A percentile compares a stretch with the other conserved stretches of the same genome.
These are phyloP conservation scores for Crematogaster levior DNA, from an alignment of 2,888 invertebrate species.

Conservation along the genomic window DNA sequence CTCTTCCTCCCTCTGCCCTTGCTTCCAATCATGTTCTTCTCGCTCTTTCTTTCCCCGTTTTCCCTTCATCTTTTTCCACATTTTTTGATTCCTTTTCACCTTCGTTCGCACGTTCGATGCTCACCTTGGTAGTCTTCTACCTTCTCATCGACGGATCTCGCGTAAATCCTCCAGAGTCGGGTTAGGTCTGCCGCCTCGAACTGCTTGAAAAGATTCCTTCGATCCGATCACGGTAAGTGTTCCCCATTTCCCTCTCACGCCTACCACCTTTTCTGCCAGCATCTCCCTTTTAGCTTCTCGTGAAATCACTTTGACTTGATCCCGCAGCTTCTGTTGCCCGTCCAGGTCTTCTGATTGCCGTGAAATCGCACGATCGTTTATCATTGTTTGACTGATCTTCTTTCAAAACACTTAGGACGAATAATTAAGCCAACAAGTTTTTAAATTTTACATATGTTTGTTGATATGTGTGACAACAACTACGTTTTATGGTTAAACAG, in stretches of 20 bases:
- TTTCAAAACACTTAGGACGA: background rate
- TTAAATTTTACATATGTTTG: background rate
- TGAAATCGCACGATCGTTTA: slow-evolving; percentile 52
- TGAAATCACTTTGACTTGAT: slow-evolving; percentile 66
- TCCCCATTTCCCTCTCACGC: slow-evolving; percentile 24
- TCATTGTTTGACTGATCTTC: background rate
- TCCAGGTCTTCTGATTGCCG: slow-evolving; percentile 66
- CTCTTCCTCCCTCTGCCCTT: slow-evolving; percentile 12
- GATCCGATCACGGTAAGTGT: slow-evolving; percentile 70
- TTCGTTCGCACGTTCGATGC: slow-evolving; percentile 50
- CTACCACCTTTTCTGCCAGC: slow-evolving; percentile 31
- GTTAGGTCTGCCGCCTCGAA: slow-evolving; percentile 58
- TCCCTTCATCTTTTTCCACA: slow-evolving; percentile 15
- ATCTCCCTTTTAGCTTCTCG: slow-evolving; percentile 43
- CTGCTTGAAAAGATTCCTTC: slow-evolving; percentile 68
- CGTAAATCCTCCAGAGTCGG: slow-evolving; percentile 66
- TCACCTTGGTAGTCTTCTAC: slow-evolving; percentile 60
- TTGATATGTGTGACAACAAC: background rate
- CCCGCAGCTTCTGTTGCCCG: slow-evolving; percentile 66
- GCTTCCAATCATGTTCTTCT: slow-evolving; percentile 1
- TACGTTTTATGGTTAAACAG: background rate
- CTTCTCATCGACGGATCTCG: slow-evolving; percentile 67
- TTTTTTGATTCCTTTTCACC: slow-evolving; percentile 34
- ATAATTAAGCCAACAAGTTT: background rate
- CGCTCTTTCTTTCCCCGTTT: slow-evolving; percentile 1